These are phyloP conservation scores for Psylliodes chrysocephalus DNA, from an alignment of 2,888 invertebrate species.

Conservation along the genomic window DNA sequence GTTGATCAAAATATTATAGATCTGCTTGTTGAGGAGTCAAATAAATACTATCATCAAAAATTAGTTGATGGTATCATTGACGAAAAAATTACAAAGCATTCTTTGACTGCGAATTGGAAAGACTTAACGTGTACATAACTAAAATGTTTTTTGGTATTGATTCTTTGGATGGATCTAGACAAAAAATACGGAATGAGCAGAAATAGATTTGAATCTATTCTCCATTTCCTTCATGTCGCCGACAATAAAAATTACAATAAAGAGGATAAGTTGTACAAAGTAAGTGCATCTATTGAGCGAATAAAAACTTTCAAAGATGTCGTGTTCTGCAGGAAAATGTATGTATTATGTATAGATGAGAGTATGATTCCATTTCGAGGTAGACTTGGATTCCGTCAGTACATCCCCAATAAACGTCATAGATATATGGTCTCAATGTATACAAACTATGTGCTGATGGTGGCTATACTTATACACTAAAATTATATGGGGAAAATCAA, in stretches of 20 bases:
- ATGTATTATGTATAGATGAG: constrained; percentile 1
- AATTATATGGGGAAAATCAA: constrained; percentile 6
- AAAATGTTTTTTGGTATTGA: not conserved
- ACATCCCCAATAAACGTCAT: constrained; percentile 6
- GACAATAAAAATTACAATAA: too few relatives aligned
- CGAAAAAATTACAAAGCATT: constrained; percentile 7
- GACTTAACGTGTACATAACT: not conserved
- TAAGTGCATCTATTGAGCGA: too few relatives aligned
- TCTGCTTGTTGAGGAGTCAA: constrained; percentile 15
- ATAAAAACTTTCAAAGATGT: too few relatives aligned
- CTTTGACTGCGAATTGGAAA: constrained; percentile 7
- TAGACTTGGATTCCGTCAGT: too few relatives aligned
- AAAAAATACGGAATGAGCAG: not conserved
- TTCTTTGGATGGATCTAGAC: constrained; percentile 7
- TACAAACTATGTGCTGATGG: not conserved
- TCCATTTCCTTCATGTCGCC: too few relatives aligned
- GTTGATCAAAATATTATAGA: constrained; percentile 4
- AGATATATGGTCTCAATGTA: constrained; percentile 3
- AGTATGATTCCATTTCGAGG: constrained; percentile 2
- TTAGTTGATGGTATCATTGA: constrained; percentile 13
- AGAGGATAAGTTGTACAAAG: too few relatives aligned
- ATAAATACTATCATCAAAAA: not conserved
- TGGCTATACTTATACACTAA: not conserved
- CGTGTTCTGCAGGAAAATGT: not conserved
- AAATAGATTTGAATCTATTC: too few relatives aligned